Evolutionary conservation across 1,140 invertebrate genomes (phyloP).

Genomic region (Tribolium madens): DNA sequence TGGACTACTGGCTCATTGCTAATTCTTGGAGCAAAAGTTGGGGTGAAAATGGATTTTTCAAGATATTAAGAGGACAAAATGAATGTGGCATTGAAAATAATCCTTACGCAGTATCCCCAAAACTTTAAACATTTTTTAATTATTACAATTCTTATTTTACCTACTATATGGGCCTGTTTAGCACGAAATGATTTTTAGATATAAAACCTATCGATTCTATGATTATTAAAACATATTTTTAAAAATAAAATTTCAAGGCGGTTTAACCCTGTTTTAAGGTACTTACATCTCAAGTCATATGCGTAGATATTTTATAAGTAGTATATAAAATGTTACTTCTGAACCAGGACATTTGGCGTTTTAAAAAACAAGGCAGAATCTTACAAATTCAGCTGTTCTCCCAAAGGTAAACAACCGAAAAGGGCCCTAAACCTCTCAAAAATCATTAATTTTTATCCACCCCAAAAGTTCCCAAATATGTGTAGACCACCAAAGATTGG

Average conservation of each 20-base stretch:
- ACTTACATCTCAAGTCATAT: too few species aligned
- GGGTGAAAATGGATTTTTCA: slow-evolving; percentile 88
- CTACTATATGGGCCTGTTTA: too few species aligned
- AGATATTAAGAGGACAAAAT: slow-evolving; percentile 84
- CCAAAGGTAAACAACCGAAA: slow-evolving; percentile 35
- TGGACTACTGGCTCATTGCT: slow-evolving; percentile 85
- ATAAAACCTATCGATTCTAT: too few species aligned
- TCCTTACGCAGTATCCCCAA: slow-evolving; percentile 81
- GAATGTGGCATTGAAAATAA: slow-evolving; percentile 89
- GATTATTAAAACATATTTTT: too few species aligned
- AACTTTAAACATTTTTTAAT: background rate
- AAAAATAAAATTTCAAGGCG: too few species aligned
- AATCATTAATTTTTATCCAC: slow-evolving; percentile 29
- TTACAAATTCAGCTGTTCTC: too few species aligned
- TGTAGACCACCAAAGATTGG: slow-evolving; percentile 33
- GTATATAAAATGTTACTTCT: too few species aligned
- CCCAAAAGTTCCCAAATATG: slow-evolving; percentile 31
- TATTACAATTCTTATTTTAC: background rate
- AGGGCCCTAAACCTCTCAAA: slow-evolving; percentile 24
- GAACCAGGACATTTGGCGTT: too few species aligned
- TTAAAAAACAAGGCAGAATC: too few species aligned
- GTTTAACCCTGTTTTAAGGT: too few species aligned
- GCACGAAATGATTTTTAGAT: too few species aligned
- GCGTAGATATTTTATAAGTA: too few species aligned
- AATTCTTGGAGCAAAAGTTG: slow-evolving; percentile 95